Base-by-base conservation (phyloP, 1,140 invertebrate genomes). In the Drosophila ficusphila region DNA sequence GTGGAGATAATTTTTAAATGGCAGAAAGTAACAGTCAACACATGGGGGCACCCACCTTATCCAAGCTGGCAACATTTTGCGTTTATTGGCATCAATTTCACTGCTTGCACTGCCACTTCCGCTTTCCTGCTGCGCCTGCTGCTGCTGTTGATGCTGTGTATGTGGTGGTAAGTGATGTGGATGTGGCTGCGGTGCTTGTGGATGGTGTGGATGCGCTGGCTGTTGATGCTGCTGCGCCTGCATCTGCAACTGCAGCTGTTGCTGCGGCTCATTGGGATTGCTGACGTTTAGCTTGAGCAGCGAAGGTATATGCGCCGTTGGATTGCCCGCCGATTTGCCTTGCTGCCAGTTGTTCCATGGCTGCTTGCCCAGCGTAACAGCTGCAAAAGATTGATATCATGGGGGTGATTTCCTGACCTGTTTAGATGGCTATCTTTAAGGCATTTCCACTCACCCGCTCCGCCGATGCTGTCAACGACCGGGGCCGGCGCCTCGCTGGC, bases 11-110 rank as follows among this genome's bases (percentile, higher is more conserved):
- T n/a, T n/a, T n/a, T n/a, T n/a, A n/a, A n/a, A n/a, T n/a, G n/a
- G n/a, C n/a, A n/a, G n/a, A n/a, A n/a, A n/a, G n/a, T n/a, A n/a
- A n/a, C n/a, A n/a, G n/a, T n/a, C n/a, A n/a, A n/a, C n/a, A n/a
- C n/a, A n/a, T n/a, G n/a, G 18, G 41, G 5, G 6, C n/a, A 44
- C 52, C 54, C 51, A 91, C 90, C 90, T 79, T 60, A 99, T 99
- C 98, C 98, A 99, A 4, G 96, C 96, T 39, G 98, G 98, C 19
- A 99, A 93, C 82, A 97, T 95, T 89, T 97, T 95, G 27, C 97
- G 92, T 92, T 98, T 98, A 21, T 96, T 96, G 19, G 97, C 97
- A 93, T 99, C 98, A 93, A 94, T 79, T 21, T 82, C 75, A 36
- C 19, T 56, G 49, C 46, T 48, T 31, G 18, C 16, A 31, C 33